phyloP scores from a whole-genome alignment of 2,797 vertebrate genomes.

The Micromesistius poutassou region DNA sequence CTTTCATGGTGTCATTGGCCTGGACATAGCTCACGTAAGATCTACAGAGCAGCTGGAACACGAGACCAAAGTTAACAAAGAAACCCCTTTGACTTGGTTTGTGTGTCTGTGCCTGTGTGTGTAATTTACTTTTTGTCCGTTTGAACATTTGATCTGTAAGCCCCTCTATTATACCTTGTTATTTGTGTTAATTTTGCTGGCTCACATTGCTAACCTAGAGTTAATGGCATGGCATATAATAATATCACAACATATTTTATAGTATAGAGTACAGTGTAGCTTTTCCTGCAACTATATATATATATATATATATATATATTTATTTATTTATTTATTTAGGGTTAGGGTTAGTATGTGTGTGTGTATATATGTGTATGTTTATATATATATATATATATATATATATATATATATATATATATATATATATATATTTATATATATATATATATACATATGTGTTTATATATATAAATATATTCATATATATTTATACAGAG shows the following conservation, averaged over 20 bases:
- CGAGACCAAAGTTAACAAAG: conserved; percentile 47
- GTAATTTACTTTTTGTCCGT: conserved; percentile 21
- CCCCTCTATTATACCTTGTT: conserved; percentile 16
- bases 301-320: no score
- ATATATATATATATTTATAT: no score
- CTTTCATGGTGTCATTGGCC: background rate
- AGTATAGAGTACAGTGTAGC: background rate
- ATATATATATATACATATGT: no score
- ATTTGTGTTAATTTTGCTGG: background rate
- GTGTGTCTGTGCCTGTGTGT: conserved; percentile 24
- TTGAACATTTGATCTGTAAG: conserved; percentile 20
- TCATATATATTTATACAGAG: no score
- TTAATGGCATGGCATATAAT: conserved; percentile 3
- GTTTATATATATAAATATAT: no score
- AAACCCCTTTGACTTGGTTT: conserved; percentile 27
- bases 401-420: no score
- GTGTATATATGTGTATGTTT: no score
- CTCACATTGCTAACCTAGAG: conserved; percentile 9
- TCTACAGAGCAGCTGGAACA: conserved; percentile 42
- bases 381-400: no score
- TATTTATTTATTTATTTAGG: background rate
- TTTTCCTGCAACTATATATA: no score
- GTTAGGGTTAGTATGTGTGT: background rate
- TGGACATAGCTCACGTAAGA: conserved; percentile 12
- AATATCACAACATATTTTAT: background rate